These are phyloP conservation scores for Arctocebus calabarensis DNA, from an alignment of 2,797 vertebrate species.

Conservation along the genomic window DNA sequence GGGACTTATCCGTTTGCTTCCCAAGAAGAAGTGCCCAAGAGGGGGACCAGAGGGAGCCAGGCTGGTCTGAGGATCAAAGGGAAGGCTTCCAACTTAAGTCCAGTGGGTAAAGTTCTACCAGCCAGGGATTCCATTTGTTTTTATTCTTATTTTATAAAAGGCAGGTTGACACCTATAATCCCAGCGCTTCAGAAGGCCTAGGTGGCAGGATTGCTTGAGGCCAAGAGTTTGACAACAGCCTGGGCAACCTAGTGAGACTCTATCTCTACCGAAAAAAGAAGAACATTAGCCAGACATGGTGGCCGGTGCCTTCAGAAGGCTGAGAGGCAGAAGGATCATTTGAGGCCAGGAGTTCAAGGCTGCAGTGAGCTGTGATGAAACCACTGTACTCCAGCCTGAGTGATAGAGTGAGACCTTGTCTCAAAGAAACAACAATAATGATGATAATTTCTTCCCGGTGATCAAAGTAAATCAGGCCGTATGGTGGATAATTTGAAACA, in stretches of 20 bases:
- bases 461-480: slow-evolving; percentile 50
- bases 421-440: not conserved
- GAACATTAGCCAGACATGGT: too few relatives aligned
- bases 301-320: not conserved
- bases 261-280: not conserved
- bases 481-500: slow-evolving; percentile 23
- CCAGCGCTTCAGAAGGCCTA: not conserved
- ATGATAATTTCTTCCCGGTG: slow-evolving; percentile 13
- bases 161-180: not conserved
- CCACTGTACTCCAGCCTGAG: not conserved
- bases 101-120: not conserved
- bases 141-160: slow-evolving; percentile 42
- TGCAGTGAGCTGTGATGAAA: not conserved
- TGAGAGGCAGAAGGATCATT: not conserved
- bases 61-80: not conserved
- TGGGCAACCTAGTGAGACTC: not conserved
- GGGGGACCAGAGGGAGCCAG: not conserved
- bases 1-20: not conserved
- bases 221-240: not conserved
- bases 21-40: slow-evolving; percentile 11
- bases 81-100: not conserved
- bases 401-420: not conserved
- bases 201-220: not conserved
- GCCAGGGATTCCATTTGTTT: slow-evolving; percentile 27
- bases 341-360: not conserved